Evolutionary conservation across 1,140 invertebrate species (phyloP).

Genomic region (Pseudomyrmex flavicornis): DNA sequence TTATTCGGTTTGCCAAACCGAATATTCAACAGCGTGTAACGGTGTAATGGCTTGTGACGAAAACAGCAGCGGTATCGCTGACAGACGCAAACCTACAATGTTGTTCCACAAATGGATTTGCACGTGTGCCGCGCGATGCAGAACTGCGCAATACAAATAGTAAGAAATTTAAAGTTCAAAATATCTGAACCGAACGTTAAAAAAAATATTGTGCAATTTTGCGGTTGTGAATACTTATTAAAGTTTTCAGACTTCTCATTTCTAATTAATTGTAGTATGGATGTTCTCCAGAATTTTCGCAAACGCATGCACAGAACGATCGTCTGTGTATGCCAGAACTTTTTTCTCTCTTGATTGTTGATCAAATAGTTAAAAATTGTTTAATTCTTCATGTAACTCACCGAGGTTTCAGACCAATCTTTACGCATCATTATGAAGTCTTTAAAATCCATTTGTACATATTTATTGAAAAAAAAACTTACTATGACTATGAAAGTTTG

Average conservation of each 20-base stretch:
- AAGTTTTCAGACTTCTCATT: not conserved
- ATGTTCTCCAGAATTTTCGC: too few relatives aligned
- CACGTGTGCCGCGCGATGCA: not conserved
- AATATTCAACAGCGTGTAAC: conserved; percentile 59
- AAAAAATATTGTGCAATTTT: not conserved
- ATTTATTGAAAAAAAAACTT: too few relatives aligned
- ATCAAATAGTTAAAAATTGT: too few relatives aligned
- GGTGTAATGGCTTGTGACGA: conserved; percentile 69
- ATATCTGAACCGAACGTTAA: not conserved
- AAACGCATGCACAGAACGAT: too few relatives aligned
- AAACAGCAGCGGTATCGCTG: conserved; percentile 57
- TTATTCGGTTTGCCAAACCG: conserved; percentile 66
- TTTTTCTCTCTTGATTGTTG: too few relatives aligned
- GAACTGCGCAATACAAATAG: conserved; percentile 23
- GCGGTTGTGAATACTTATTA: not conserved
- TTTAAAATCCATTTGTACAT: too few relatives aligned
- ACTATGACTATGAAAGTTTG: too few relatives aligned
- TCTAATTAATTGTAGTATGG: not conserved
- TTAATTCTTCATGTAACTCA: too few relatives aligned
- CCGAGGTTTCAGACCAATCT: too few relatives aligned
- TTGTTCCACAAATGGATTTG: not conserved
- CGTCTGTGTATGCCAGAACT: too few relatives aligned
- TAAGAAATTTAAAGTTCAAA: conserved; percentile 17
- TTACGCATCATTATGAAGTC: too few relatives aligned
- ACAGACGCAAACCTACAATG: not conserved